Conservation (phyloP, 2,113 vertebrate species). For the Phalacrocorax brasilianus region DNA sequence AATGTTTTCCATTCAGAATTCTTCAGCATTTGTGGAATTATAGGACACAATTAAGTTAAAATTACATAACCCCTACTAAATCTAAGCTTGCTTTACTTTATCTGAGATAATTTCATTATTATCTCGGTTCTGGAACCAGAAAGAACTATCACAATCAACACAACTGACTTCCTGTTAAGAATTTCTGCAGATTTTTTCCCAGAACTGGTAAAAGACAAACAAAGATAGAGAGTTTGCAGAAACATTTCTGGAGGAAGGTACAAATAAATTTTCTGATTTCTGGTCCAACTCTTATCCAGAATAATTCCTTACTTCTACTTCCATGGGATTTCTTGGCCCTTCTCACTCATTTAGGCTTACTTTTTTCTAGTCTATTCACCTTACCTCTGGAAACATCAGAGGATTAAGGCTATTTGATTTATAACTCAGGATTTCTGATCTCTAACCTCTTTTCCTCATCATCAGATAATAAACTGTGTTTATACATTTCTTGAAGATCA, state of each 20-base stretch:
- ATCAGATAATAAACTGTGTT: neutral
- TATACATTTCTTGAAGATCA: neutral
- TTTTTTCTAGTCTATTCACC: neutral
- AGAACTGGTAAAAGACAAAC: neutral
- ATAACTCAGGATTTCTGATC: neutral
- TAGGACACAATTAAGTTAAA: neutral
- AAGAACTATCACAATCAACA: neutral
- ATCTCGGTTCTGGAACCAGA: neutral
- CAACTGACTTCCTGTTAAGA: fast-evolving
- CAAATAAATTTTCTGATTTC: neutral
- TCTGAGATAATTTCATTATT: neutral
- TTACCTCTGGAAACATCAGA: neutral
- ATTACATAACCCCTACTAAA: neutral
- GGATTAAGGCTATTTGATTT: neutral
- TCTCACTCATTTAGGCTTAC: neutral
- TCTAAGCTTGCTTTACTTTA: neutral
- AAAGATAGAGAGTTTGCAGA: neutral
- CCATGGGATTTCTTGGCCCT: neutral
- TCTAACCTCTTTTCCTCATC: neutral
- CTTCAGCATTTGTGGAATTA: neutral
- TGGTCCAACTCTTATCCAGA: neutral
- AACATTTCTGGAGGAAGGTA: neutral
- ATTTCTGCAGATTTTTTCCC: neutral
- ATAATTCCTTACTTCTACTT: neutral
- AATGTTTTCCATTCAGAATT: neutral